Evolutionary conservation across 2,888 invertebrate genomes (phyloP).

Genomic region (Phrixothrix hirtus): DNA sequence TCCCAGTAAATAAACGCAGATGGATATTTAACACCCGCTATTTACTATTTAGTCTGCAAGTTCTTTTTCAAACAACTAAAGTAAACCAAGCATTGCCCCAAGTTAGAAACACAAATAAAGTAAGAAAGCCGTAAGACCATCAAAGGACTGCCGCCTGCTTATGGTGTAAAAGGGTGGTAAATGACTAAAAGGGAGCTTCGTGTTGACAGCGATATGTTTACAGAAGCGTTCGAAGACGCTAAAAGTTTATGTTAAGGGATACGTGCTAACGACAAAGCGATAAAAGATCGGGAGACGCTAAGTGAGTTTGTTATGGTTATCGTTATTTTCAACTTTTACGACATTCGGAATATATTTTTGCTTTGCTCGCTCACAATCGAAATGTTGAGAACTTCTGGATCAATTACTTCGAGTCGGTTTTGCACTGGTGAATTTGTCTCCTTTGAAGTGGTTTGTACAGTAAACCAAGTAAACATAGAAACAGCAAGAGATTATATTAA

Average conservation of each 20-base stretch:
- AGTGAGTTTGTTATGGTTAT: conserved; percentile 25
- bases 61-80: conserved; percentile 19
- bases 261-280: conserved; percentile 20
- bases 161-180: conserved; percentile 18
- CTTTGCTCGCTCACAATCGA: background rate
- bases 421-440: conserved; percentile 15
- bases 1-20: conserved; percentile 1
- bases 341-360: background rate
- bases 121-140: conserved; percentile 17
- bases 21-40: conserved; percentile 15
- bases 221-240: conserved; percentile 15
- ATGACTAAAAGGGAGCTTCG: conserved; percentile 19
- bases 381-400: conserved; percentile 9
- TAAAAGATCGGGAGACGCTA: conserved; percentile 18
- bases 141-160: conserved; percentile 24
- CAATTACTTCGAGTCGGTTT: conserved; percentile 15
- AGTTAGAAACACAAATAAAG: conserved; percentile 26
- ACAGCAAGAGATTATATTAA: conserved; percentile 3
- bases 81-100: conserved; percentile 22
- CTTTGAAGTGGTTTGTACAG: conserved; percentile 20
- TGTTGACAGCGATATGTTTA: conserved; percentile 27
- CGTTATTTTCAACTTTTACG: conserved; percentile 13
- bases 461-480: conserved; percentile 20
- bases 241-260: conserved; percentile 29
- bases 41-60: conserved; percentile 34